A percentile compares a stretch with the other conserved stretches of the same genome.
Evolutionary conservation across 2,888 invertebrate genomes (phyloP).

Genomic region (Caenorhabditis panamensis): DNA sequence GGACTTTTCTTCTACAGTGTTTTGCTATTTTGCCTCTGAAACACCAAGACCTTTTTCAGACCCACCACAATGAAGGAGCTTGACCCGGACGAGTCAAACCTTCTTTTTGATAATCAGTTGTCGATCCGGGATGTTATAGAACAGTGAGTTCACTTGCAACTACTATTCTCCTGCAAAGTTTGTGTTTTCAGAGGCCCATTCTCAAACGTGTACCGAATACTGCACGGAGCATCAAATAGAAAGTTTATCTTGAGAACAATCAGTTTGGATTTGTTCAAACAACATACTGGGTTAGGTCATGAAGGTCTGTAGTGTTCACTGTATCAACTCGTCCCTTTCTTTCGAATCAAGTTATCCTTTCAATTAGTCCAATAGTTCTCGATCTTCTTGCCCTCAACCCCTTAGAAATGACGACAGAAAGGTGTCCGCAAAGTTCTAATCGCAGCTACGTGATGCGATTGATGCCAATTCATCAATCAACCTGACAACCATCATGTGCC

Average conservation of each 20-base stretch:
- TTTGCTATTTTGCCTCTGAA: not conserved
- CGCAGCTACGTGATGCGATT: slow-evolving; percentile 6
- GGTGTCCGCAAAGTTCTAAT: slow-evolving; percentile 85
- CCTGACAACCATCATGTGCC: slow-evolving; percentile 93
- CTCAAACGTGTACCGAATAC: slow-evolving; percentile 58
- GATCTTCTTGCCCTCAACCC: not conserved
- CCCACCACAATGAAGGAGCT: slow-evolving; percentile 58
- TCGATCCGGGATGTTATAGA: slow-evolving; percentile 58
- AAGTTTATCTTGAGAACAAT: slow-evolving; percentile 48
- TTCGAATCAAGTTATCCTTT: slow-evolving; percentile 1
- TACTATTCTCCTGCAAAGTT: not conserved
- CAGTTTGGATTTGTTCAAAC: slow-evolving; percentile 48
- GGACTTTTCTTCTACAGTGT: not conserved
- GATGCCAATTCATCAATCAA: slow-evolving; percentile 83
- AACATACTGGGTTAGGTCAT: slow-evolving; percentile 52
- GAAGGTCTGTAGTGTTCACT: slow-evolving; percentile 33
- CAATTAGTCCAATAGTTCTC: not conserved
- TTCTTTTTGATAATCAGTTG: slow-evolving; percentile 50
- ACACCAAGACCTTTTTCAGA: slow-evolving; percentile 12
- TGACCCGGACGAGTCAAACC: slow-evolving; percentile 63
- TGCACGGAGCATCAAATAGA: slow-evolving; percentile 45
- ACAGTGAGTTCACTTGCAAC: slow-evolving; percentile 42
- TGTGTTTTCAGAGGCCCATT: slow-evolving; percentile 55
- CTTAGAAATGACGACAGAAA: slow-evolving; percentile 16
- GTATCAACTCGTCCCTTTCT: not conserved